A percentile compares a stretch with the other conserved stretches of the same genome.
Conservation (phyloP, 2,113 vertebrate genomes). For the Mobula birostris region DNA sequence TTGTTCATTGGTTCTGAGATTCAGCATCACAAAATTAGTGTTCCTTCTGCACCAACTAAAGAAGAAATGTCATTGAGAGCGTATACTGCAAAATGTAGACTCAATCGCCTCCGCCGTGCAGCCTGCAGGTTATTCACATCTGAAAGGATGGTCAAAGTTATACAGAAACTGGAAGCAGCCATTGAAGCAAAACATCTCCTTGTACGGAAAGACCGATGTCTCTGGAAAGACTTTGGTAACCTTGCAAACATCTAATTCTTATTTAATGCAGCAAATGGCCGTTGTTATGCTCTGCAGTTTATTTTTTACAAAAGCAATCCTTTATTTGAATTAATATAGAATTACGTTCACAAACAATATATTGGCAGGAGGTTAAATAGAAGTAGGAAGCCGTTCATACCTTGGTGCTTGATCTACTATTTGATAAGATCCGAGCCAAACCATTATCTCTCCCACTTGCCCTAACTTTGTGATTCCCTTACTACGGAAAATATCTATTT, state of each 20-base stretch:
- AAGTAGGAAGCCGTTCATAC: too few relatives aligned
- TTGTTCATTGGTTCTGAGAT: conserved; percentile 62
- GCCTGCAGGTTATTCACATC: conserved; percentile 80
- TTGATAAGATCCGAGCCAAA: too few relatives aligned
- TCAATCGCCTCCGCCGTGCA: conserved; percentile 73
- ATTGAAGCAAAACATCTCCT: conserved; percentile 72
- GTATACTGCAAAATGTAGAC: conserved; percentile 71
- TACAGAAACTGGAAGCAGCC: conserved; percentile 79
- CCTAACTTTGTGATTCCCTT: too few relatives aligned
- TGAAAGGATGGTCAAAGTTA: conserved; percentile 71
- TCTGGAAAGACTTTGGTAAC: conserved; percentile 92
- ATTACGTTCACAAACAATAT: background rate
- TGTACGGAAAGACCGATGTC: conserved; percentile 82
- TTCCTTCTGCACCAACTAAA: conserved; percentile 81
- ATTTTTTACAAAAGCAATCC: background rate
- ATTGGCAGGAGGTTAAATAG: too few relatives aligned
- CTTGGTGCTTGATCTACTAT: too few relatives aligned
- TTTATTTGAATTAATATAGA: background rate
- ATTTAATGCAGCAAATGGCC: background rate
- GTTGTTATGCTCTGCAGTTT: background rate
- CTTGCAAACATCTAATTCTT: background rate
- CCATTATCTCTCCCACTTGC: too few relatives aligned
- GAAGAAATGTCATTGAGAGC: conserved; percentile 83
- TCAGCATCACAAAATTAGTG: conserved; percentile 56
- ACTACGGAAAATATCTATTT: too few relatives aligned